Conservation (phyloP, 37 sponge, comb jelly and placozoan genomes). For the Diacarnus erythraeanus region DNA sequence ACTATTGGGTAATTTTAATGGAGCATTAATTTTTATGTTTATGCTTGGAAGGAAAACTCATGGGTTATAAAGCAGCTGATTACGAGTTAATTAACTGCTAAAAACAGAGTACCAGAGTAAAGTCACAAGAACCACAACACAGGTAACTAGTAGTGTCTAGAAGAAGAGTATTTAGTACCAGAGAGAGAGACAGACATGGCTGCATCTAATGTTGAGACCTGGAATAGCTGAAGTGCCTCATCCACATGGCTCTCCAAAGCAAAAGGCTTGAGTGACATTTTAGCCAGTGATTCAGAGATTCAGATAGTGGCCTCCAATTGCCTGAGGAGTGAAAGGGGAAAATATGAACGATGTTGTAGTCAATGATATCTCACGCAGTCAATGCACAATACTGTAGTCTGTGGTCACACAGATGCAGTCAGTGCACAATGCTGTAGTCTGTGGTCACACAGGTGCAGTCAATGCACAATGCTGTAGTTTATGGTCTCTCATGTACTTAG, state of each 20-base stretch:
- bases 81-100: too few species aligned
- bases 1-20: too few species aligned
- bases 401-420: not conserved
- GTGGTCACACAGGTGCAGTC: too few species aligned
- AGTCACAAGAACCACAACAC: too few species aligned
- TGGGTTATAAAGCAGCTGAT: too few species aligned
- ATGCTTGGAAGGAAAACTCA: too few species aligned
- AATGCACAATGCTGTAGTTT: too few species aligned
- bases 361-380: not conserved
- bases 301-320: slow-evolving; percentile 97
- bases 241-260: slow-evolving; percentile 93
- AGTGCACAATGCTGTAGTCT: too few species aligned
- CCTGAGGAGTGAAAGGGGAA: slow-evolving; percentile 24
- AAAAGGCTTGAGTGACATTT: slow-evolving; percentile 94
- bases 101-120: too few species aligned
- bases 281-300: slow-evolving; percentile 96
- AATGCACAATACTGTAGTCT: not conserved
- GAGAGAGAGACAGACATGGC: slow-evolving; percentile 88
- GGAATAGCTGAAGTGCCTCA: slow-evolving; percentile 97
- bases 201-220: slow-evolving; percentile 97
- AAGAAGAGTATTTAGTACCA: slow-evolving; percentile 40
- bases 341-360: not conserved
- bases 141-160: not conserved
- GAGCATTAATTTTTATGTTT: too few species aligned
- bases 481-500: too few species aligned